Conservation (phyloP, 2,888 invertebrate species). For the Heliconius ismenius region DNA sequence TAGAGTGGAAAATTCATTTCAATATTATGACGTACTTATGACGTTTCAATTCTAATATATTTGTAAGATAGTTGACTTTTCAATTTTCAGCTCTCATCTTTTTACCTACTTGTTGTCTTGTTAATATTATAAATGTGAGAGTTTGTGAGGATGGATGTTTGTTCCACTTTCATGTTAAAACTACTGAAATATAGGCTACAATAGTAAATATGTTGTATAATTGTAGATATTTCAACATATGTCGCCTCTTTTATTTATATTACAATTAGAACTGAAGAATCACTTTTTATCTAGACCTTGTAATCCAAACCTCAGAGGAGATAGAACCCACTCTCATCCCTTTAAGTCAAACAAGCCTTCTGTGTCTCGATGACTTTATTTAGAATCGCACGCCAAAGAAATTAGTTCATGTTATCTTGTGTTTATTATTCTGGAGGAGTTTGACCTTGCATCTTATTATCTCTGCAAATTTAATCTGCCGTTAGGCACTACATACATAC, state of each 20-base stretch:
- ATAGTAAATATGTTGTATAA: too few species aligned
- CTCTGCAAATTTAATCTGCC: constrained; percentile 21
- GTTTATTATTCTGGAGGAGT: constrained; percentile 21
- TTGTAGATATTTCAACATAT: too few species aligned
- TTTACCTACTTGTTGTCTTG: too few species aligned
- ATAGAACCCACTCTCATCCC: background rate
- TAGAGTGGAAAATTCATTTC: background rate
- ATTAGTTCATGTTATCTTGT: constrained; percentile 3
- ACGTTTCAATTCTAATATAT: background rate
- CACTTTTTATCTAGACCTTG: too few species aligned
- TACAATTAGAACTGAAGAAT: too few species aligned
- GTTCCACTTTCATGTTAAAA: too few species aligned
- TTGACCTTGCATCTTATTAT: constrained; percentile 23
- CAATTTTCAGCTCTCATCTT: background rate
- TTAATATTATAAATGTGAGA: too few species aligned
- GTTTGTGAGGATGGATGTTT: too few species aligned
- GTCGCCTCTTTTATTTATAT: too few species aligned
- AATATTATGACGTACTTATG: background rate
- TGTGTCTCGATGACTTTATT: background rate
- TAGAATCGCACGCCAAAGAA: background rate
- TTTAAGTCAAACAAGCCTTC: background rate
- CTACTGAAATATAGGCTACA: too few species aligned
- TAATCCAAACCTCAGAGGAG: background rate
- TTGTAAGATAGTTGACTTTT: background rate
- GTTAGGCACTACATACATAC: background rate